Evolutionary conservation across 2,888 invertebrate species (phyloP), one percentile per base, ranked within the genome.

Genomic region (Lepidochitona cinerea): DNA sequence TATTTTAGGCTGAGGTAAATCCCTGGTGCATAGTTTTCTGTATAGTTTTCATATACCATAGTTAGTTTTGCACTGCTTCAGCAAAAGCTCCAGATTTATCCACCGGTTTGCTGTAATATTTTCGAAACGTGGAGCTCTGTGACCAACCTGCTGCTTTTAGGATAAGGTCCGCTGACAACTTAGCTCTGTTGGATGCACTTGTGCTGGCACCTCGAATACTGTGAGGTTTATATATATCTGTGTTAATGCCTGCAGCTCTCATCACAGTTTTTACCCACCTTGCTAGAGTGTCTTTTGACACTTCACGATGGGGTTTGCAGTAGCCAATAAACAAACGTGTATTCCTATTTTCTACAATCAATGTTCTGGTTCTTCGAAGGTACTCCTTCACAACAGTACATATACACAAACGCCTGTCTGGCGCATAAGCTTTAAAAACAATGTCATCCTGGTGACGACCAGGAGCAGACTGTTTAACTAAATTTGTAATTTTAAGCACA

Each of bases 221-320:
- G 33, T 72, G 74, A 26, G 74, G 23, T 36, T 70, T 71, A 52
- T 36, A 74, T 14, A 32, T 54, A 32, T 66, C 67, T 41, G 35
- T 41, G 36, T 74, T 36, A 3, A 74, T 67, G 4, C 74, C 74
- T 26, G 71, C 71, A 29, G 18, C 35, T 3, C n/a, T 26, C 68
- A 72, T 53, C n/a, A 68, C 71, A 33, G n/a, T 52, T 49, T 41
- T 54, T 23, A 75, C 26, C 75, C 75, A 75, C 41, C 75, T 54
- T 2, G 68, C 37, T 4, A 75, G 26, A 12, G 72, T 75, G 23
- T 29, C 26, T 14, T n/a, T 71, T n/a, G 74, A 37, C n/a, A 74
- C 71, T 12, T 26, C 52, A 18, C 36, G 35, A 64, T 72, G 67
- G 26, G 68, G 75, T 35, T 64, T 72, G 23, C 65, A 37, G 41